Percentiles rank a stretch among this genome's conserved stretches.
phyloP scores from a whole-genome alignment of 2,113 vertebrate genomes.

The Potamarius usumacintae region DNA sequence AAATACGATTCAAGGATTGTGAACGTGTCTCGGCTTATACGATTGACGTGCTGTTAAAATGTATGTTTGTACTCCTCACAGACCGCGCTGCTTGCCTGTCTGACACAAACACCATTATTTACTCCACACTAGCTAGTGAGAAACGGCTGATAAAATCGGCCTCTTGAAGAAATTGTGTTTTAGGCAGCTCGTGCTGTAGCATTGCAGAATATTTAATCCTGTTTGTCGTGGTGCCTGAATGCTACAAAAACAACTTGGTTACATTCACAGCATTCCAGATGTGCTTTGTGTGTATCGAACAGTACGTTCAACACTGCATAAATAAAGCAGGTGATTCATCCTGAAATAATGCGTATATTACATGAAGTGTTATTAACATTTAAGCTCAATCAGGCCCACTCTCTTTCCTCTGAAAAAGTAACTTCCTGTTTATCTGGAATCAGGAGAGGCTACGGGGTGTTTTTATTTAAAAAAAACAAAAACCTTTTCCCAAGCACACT shows the following conservation, averaged over 20 bases:
- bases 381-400: background rate
- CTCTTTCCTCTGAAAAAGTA: background rate
- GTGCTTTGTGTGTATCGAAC: background rate
- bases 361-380: background rate
- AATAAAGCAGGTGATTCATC: background rate
- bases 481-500: too few relatives aligned
- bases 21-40: too few relatives aligned
- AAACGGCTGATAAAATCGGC: background rate
- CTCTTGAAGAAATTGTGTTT: background rate
- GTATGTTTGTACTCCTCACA: background rate
- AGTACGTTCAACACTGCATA: background rate
- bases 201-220: background rate
- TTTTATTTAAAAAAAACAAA: too few relatives aligned
- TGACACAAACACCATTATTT: background rate
- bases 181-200: background rate
- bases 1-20: background rate
- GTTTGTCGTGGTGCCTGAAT: background rate
- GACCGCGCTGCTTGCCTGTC: background rate
- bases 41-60: background rate
- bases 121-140: background rate
- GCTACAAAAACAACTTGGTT: background rate
- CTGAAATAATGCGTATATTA: background rate
- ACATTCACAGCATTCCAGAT: background rate
- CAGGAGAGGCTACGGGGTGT: too few relatives aligned
- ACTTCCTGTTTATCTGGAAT: background rate